These are phyloP conservation scores for Mergus octosetaceus DNA, from an alignment of 2,797 vertebrate genomes.

Conservation along the genomic window DNA sequence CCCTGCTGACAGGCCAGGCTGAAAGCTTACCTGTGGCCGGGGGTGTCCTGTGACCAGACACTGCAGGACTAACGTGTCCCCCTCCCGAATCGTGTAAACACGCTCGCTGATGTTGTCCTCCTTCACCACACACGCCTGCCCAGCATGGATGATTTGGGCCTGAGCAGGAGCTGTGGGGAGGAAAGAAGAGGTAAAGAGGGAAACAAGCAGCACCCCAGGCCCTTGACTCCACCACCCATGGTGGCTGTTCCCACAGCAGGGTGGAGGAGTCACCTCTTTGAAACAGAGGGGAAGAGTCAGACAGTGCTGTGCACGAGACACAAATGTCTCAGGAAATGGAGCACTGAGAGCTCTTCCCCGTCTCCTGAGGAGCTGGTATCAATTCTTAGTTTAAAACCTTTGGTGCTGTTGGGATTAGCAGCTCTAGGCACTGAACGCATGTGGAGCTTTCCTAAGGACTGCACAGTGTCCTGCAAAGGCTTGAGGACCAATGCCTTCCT, in stretches of 20 bases:
- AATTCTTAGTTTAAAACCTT: neutral
- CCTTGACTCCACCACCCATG: neutral
- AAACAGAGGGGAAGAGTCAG: neutral
- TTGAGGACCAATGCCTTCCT: neutral
- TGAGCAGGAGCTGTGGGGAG: slow-evolving; percentile 89
- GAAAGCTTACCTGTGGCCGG: slow-evolving; percentile 88
- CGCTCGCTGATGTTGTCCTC: slow-evolving; percentile 98
- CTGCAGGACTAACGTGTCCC: slow-evolving; percentile 91
- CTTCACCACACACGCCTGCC: slow-evolving; percentile 96
- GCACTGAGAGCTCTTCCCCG: neutral
- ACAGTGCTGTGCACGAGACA: neutral
- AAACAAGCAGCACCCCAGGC: neutral
- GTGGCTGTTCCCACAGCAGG: neutral
- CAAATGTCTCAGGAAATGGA: accelerated
- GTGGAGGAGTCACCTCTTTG: neutral
- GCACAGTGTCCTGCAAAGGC: accelerated
- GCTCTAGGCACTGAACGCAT: neutral
- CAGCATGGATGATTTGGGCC: slow-evolving; percentile 95
- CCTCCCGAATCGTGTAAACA: slow-evolving; percentile 97
- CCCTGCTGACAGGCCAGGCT: neutral
- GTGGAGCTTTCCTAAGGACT: neutral
- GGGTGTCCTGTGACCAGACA: slow-evolving; percentile 97
- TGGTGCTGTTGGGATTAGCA: neutral
- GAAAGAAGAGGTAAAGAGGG: neutral
- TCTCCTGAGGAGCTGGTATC: neutral